These are phyloP conservation scores for Harpalus rubripes DNA, from an alignment of 2,888 invertebrate species.

Conservation along the genomic window DNA sequence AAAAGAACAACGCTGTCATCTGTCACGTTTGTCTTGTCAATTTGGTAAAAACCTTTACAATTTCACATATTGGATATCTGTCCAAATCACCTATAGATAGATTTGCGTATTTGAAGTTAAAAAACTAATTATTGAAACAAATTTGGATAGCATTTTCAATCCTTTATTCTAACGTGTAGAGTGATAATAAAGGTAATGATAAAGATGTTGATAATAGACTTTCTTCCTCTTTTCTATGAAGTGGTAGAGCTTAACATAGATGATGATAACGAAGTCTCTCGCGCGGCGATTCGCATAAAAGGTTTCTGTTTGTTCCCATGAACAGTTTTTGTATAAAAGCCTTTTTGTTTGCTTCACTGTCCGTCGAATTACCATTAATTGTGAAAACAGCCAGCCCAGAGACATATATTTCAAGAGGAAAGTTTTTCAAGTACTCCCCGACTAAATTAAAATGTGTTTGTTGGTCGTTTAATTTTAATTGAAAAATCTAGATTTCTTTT, in stretches of 20 bases:
- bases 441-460: conserved; percentile 47
- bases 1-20: no score
- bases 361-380: conserved; percentile 55
- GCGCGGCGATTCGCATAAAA: conserved; percentile 19
- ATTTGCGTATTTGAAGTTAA: no score
- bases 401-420: conserved; percentile 45
- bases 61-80: no score
- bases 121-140: no score
- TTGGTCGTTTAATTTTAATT: conserved; percentile 44
- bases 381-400: conserved; percentile 30
- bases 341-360: conserved; percentile 53
- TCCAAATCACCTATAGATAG: no score
- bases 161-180: no score
- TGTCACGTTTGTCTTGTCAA: no score
- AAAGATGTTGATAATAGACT: neutral
- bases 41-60: no score
- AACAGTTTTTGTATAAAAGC: conserved; percentile 49
- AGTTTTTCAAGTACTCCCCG: conserved; percentile 41
- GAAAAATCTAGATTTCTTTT: conserved; percentile 42
- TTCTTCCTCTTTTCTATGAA: no score
- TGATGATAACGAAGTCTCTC: neutral
- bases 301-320: conserved; percentile 44
- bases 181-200: neutral
- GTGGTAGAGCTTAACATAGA: neutral
- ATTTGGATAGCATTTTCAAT: no score